Conservation (phyloP, 1,140 invertebrate species). For the Philaenus spumarius region DNA sequence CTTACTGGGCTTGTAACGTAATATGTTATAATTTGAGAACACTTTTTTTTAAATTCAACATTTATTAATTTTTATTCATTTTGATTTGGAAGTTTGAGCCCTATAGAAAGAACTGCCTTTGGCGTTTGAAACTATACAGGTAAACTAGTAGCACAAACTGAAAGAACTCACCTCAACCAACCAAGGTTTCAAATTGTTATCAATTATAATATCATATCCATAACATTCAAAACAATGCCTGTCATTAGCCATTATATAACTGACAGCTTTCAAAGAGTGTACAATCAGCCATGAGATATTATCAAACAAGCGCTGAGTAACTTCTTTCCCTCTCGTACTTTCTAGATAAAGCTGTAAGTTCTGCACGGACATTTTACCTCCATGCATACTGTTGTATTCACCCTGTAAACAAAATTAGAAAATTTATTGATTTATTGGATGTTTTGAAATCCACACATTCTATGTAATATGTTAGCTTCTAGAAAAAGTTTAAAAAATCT, state of each 20-base stretch:
- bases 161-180: constrained; percentile 57
- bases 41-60: too few relatives aligned
- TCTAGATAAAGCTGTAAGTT: constrained; percentile 87
- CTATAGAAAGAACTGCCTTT: too few relatives aligned
- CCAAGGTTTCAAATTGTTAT: constrained; percentile 80
- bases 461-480: too few relatives aligned
- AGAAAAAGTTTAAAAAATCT: too few relatives aligned
- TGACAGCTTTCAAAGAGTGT: constrained; percentile 72
- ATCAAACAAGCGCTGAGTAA: constrained; percentile 75
- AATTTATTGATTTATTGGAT: neutral
- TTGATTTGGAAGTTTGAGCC: too few relatives aligned
- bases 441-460: too few relatives aligned
- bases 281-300: constrained; percentile 87
- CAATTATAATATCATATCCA: constrained; percentile 83
- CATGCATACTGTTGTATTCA: constrained; percentile 91
- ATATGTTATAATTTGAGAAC: too few relatives aligned
- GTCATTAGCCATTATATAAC: constrained; percentile 67
- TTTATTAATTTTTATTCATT: too few relatives aligned
- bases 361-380: constrained; percentile 90
- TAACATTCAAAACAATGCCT: constrained; percentile 79
- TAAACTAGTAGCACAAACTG: too few relatives aligned
- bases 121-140: too few relatives aligned
- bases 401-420: constrained; percentile 47
- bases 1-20: too few relatives aligned
- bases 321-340: constrained; percentile 80